Percentiles rank a stretch among this genome's conserved stretches.
phyloP scores from a whole-genome alignment of 2,113 vertebrate species.

The Sclerurus mexicanus region DNA sequence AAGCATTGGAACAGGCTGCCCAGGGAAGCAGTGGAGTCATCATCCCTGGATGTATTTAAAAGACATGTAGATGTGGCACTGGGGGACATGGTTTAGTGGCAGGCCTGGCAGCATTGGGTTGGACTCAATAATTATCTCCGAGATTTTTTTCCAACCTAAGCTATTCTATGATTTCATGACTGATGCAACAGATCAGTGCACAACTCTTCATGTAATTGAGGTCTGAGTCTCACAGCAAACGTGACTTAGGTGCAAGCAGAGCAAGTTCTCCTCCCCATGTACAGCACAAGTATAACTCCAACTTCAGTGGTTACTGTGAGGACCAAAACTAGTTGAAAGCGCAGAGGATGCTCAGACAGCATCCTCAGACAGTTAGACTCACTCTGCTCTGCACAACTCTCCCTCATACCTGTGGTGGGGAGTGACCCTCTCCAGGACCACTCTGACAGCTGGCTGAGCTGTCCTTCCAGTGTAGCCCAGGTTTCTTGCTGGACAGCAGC shows the following conservation, averaged over 20 bases:
- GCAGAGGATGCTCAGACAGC: background rate
- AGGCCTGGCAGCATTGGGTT: background rate
- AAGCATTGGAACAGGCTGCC: background rate
- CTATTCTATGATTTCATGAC: background rate
- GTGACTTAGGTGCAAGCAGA: background rate
- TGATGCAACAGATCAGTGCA: background rate
- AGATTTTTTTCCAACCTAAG: background rate
- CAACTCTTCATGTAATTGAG: rapidly evolving
- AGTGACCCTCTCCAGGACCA: background rate
- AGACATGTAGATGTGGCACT: background rate
- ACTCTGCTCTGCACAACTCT: background rate
- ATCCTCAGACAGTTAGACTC: background rate
- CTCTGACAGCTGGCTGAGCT: background rate
- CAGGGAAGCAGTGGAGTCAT: background rate
- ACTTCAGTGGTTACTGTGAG: background rate
- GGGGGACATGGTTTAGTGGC: background rate
- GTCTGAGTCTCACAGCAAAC: background rate
- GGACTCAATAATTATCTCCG: background rate
- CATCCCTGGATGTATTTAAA: background rate
- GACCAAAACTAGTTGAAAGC: background rate
- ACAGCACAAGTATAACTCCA: background rate
- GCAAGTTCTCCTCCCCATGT: background rate
- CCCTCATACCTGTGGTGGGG: background rate
- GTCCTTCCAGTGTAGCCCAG: background rate
- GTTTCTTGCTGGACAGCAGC: constrained; percentile 40